Base-by-base conservation (phyloP, 2,888 invertebrate genomes). In the Mamestra brassicae region DNA sequence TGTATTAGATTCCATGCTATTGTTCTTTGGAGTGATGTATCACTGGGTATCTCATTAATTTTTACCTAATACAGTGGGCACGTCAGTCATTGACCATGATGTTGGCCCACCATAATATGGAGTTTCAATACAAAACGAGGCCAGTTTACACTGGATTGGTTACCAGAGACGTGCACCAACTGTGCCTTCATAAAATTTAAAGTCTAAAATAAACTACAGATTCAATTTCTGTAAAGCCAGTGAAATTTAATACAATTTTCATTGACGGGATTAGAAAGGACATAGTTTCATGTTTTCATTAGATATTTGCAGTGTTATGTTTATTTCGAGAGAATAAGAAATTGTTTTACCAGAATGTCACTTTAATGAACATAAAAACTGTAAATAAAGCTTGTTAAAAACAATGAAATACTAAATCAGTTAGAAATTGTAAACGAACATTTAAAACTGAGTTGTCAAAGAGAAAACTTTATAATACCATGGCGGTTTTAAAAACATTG, bases 371-470 rank as follows among this genome's bases (percentile, higher is more conserved):
- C 50, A n/a, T 45, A 0, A n/a, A 34, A 36, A 62, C 47, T 71
- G 69, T 85, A 72, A 76, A 82, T 73, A 81, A 80, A 78, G 74
- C 82, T 74, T 74, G 15, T 62, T 64, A 8, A 50, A 11, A 60
- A 77, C 36, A 66, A 66, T 63, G 58, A 76, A 52, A 5, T 15
- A 60, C 69, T 52, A 60, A 70, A 67, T 79, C 58, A 34, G 38
- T n/a, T 57, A 54, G 15, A 58, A 65, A 69, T 58, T 61, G 42
- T 65, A 61, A 70, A 79, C 38, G 17, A 67, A 70, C n/a, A 74
- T 79, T 76, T 57, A 45, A 69, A 80, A 60, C 47, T 2, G 36
- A 80, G 47, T 68, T 70, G 38, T 73, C 82, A 82, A 85, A 85
- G 74, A 36, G 15, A 55, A 76, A 82, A 82, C 62, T 73, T 80